Conservation (phyloP, 2,113 vertebrate genomes). For the Rhynchomys soricoides region DNA sequence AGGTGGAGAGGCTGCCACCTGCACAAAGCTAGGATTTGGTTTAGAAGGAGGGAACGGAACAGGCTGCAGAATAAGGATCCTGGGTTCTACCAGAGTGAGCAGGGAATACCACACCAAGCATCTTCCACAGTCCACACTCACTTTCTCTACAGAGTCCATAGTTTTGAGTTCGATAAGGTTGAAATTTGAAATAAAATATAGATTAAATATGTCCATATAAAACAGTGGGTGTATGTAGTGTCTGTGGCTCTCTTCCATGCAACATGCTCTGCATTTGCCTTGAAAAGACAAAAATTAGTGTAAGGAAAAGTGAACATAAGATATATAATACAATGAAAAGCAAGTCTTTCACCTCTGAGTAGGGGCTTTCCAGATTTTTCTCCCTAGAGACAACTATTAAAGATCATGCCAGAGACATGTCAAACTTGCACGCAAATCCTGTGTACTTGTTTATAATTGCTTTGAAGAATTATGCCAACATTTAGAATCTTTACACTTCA, state of each 20-base stretch:
- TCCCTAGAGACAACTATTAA: background rate
- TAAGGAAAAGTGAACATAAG: background rate
- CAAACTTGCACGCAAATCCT: background rate
- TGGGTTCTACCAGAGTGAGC: background rate
- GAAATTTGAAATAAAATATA: background rate
- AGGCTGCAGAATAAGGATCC: background rate
- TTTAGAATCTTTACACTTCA: background rate
- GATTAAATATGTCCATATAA: background rate
- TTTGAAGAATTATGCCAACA: background rate
- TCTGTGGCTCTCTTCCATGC: background rate
- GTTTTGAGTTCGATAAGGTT: background rate
- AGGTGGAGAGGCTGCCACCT: background rate
- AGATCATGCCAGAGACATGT: background rate
- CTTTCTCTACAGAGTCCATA: background rate
- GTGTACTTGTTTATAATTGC: background rate
- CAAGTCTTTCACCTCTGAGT: background rate
- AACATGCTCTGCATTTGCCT: background rate
- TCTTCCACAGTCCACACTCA: background rate
- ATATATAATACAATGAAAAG: background rate
- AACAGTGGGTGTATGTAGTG: background rate
- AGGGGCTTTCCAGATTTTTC: background rate
- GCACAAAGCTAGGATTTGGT: background rate
- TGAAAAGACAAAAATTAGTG: background rate
- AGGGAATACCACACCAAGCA: background rate
- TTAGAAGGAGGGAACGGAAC: background rate